Conservation (phyloP, 53 echinoderm and acorn worm species). For the Henricia sp. region DNA sequence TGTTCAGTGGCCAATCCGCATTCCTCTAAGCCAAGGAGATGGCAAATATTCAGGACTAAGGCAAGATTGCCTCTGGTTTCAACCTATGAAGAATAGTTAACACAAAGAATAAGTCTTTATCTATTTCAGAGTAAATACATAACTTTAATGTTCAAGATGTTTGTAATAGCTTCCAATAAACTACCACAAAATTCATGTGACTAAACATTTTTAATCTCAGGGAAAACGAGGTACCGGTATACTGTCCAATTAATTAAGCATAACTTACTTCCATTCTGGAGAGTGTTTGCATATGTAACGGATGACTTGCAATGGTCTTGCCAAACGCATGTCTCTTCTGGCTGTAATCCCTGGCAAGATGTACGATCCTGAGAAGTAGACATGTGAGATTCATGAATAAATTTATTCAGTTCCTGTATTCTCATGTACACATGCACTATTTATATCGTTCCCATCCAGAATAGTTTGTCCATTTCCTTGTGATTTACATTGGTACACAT, state of each 20-base stretch:
- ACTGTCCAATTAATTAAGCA: too few relatives aligned
- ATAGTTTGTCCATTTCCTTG: background rate
- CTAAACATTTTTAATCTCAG: too few relatives aligned
- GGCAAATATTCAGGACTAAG: conserved; percentile 68
- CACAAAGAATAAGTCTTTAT: background rate
- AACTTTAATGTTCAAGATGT: background rate
- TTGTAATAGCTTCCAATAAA: too few relatives aligned
- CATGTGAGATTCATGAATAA: too few relatives aligned
- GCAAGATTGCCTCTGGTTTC: conserved; percentile 81
- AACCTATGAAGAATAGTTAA: conserved; percentile 64
- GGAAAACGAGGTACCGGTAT: too few relatives aligned
- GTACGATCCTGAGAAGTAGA: conserved; percentile 85
- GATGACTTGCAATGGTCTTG: conserved; percentile 78
- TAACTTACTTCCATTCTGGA: conserved; percentile 83
- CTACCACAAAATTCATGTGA: too few relatives aligned
- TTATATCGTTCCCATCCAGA: too few relatives aligned
- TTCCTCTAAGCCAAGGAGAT: conserved; percentile 88
- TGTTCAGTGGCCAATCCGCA: conserved; percentile 70
- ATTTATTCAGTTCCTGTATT: background rate
- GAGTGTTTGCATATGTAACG: conserved; percentile 90
- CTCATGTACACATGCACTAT: too few relatives aligned
- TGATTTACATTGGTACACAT: background rate
- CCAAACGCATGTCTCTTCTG: conserved; percentile 86
- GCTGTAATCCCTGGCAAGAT: conserved; percentile 85
- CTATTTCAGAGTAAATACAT: background rate